A percentile compares a stretch with the other conserved stretches of the same genome.
Conservation (phyloP, 2,797 vertebrate genomes). For the Odontamblyopus rebecca region DNA sequence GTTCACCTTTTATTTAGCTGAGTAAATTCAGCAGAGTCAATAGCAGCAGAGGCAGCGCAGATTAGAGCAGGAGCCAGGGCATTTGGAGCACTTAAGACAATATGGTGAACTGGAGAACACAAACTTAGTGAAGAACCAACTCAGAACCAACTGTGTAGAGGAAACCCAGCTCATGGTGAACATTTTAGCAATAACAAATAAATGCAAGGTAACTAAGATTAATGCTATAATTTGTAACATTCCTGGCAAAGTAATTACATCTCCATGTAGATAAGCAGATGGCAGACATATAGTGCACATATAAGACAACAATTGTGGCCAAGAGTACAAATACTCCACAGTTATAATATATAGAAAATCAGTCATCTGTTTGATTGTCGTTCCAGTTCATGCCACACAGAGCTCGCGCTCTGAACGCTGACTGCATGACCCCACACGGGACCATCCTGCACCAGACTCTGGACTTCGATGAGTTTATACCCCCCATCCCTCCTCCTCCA, state of each 20-base stretch:
- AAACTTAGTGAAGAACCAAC: background rate
- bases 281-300: too few relatives aligned
- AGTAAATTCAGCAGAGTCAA: conserved; percentile 54
- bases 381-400: conserved; percentile 94
- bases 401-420: conserved; percentile 79
- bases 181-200: background rate
- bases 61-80: conserved; percentile 39
- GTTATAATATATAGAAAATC: too few relatives aligned
- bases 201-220: too few relatives aligned
- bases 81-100: conserved; percentile 35
- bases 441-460: conserved; percentile 91
- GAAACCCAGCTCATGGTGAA: background rate
- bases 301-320: too few relatives aligned
- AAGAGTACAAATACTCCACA: too few relatives aligned
- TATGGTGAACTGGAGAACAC: conserved; percentile 19
- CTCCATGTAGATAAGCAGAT: too few relatives aligned
- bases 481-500: conserved; percentile 94
- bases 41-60: conserved; percentile 41
- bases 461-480: conserved; percentile 97
- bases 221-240: too few relatives aligned
- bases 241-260: too few relatives aligned
- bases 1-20: conserved; percentile 56
- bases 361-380: conserved; percentile 4
- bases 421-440: conserved; percentile 92
- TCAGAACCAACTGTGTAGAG: background rate